Evolutionary conservation across 2,797 vertebrate species (phyloP).

Genomic region (Neostethus bicornis): DNA sequence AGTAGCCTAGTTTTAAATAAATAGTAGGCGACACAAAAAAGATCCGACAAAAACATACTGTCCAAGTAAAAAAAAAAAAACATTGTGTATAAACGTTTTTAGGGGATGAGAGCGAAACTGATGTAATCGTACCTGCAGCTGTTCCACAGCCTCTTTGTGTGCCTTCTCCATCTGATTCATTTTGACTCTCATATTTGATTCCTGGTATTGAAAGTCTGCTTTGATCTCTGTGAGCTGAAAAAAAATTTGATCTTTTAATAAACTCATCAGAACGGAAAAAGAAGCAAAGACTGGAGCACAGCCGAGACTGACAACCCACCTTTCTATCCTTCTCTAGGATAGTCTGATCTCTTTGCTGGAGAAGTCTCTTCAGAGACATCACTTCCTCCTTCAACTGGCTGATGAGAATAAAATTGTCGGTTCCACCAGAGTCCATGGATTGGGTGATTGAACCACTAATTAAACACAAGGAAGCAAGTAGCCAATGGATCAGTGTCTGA

Average conservation of each 20-base stretch:
- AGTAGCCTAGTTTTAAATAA: no score
- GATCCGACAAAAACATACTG: no score
- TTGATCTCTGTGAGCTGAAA: conserved; percentile 93
- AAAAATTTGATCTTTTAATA: conserved; percentile 11
- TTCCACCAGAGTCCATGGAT: conserved; percentile 97
- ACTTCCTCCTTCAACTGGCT: conserved; percentile 99
- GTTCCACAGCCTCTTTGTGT: conserved; percentile 97
- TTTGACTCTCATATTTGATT: conserved; percentile 96
- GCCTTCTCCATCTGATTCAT: conserved; percentile 99
- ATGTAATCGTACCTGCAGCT: conserved; percentile 86
- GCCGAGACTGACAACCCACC: conserved; percentile 65
- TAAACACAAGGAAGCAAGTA: conserved; percentile 11
- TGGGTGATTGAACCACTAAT: conserved; percentile 97
- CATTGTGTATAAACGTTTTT: not conserved
- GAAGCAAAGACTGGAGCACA: not conserved
- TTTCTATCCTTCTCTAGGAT: conserved; percentile 98
- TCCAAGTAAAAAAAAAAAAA: not conserved
- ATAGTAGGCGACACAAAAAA: no score
- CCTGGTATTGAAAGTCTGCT: conserved; percentile 99
- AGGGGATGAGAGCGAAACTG: no score
- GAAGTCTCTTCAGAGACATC: conserved; percentile 95
- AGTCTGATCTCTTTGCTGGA: conserved; percentile 97
- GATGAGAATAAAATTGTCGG: conserved; percentile 99
- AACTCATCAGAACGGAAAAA: not conserved
- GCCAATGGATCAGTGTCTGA: not conserved